Evolutionary conservation across 2,797 vertebrate species (phyloP).

Genomic region (Galagoides demidoff): DNA sequence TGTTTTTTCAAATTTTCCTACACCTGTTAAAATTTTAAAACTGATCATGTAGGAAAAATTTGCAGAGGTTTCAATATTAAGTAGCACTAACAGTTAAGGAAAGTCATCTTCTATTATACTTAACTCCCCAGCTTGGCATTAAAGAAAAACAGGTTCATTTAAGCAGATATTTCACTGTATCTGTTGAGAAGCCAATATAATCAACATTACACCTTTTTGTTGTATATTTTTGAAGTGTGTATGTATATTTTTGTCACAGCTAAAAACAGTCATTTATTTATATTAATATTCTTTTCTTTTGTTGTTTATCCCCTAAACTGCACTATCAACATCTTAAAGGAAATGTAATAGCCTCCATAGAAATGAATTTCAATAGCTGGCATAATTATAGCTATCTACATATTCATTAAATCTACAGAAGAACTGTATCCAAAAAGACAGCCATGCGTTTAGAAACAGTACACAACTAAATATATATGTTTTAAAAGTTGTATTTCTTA

Average conservation of each 20-base stretch:
- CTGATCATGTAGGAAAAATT: conserved; percentile 89
- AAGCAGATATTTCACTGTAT: conserved; percentile 81
- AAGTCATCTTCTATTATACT: conserved; percentile 87
- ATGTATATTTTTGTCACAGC: conserved; percentile 85
- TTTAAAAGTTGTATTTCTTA: conserved; percentile 86
- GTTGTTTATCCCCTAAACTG: conserved; percentile 89
- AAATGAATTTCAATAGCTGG: conserved; percentile 91
- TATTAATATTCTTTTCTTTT: conserved; percentile 90
- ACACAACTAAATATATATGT: conserved; percentile 87
- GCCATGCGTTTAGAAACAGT: conserved; percentile 88
- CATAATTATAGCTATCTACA: conserved; percentile 92
- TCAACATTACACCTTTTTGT: conserved; percentile 82
- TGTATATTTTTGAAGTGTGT: conserved; percentile 85
- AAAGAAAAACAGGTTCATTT: conserved; percentile 87
- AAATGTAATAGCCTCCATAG: conserved; percentile 90
- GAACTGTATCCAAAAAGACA: conserved; percentile 91
- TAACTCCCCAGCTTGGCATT: conserved; percentile 87
- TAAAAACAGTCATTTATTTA: conserved; percentile 85
- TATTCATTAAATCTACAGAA: conserved; percentile 92
- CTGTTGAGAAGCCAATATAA: conserved; percentile 81
- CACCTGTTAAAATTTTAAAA: conserved; percentile 91
- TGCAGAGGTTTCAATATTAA: conserved; percentile 87
- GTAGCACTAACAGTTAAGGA: conserved; percentile 87
- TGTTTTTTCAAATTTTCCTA: conserved; percentile 87
- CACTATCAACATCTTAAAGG: conserved; percentile 89